phyloP scores from a whole-genome alignment of 1,140 invertebrate species.

The Drosophila busckii region DNA sequence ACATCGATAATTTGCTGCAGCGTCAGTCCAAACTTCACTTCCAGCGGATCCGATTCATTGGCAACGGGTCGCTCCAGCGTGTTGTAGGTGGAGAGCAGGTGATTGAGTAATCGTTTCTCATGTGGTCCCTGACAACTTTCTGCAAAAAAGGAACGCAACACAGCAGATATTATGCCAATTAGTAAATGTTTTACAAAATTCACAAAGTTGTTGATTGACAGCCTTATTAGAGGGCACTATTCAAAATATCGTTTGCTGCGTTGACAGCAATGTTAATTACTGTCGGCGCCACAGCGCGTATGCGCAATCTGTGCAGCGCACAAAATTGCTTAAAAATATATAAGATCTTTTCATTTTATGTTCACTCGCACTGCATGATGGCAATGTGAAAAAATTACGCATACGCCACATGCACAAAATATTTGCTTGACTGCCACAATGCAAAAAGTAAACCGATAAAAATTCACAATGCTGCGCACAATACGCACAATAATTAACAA shows the following conservation, averaged over 20 bases:
- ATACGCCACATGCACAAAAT: neutral
- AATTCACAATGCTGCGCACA: constrained; percentile 19
- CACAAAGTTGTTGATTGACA: constrained; percentile 23
- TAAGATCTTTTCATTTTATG: no score
- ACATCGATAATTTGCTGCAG: constrained; percentile 99
- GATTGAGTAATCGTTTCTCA: constrained; percentile 92
- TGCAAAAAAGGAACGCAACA: constrained; percentile 74
- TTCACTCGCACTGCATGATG: neutral
- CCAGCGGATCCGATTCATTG: constrained; percentile 95
- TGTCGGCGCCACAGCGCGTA: constrained; percentile 6
- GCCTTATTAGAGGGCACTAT: constrained; percentile 62
- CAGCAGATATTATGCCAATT: constrained; percentile 48
- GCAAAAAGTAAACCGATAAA: constrained; percentile 4
- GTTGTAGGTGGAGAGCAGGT: constrained; percentile 95
- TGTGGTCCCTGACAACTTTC: constrained; percentile 90
- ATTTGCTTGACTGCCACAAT: constrained; percentile 1
- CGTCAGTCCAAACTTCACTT: constrained; percentile 96
- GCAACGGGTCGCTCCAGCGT: constrained; percentile 96
- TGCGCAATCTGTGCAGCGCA: constrained; percentile 1
- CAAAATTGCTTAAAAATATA: neutral
- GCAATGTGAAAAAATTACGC: constrained; percentile 5
- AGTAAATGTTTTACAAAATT: constrained; percentile 12
- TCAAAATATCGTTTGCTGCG: constrained; percentile 45
- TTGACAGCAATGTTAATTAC: constrained; percentile 21
- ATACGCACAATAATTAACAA: constrained; percentile 38